Conservation (phyloP, 2,113 vertebrate genomes). For the Calyptommatus sinebrachiatus region DNA sequence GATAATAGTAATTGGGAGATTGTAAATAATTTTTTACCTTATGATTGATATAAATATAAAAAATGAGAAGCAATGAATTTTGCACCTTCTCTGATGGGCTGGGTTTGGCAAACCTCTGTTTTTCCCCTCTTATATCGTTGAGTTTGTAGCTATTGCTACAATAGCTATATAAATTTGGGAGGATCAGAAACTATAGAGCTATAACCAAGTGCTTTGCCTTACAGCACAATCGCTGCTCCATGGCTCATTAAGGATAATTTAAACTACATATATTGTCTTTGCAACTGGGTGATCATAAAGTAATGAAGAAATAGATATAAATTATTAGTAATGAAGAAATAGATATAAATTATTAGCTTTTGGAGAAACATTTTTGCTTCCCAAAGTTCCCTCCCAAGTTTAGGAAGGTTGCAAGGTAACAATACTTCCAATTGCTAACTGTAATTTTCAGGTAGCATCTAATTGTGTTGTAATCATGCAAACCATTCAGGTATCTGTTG, state of each 20-base stretch:
- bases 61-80: not conserved
- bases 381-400: not conserved
- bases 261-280: not conserved
- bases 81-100: not conserved
- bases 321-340: not conserved
- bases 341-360: not conserved
- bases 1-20: not conserved
- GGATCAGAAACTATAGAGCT: accelerated
- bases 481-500: not conserved
- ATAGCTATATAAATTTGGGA: accelerated
- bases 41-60: not conserved
- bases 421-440: not conserved
- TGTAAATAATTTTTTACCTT: not conserved
- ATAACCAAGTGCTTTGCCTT: not conserved
- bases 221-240: accelerated
- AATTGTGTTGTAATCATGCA: not conserved
- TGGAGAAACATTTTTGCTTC: not conserved
- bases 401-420: not conserved
- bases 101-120: not conserved
- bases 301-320: not conserved
- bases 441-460: not conserved
- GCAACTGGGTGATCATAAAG: not conserved
- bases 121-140: not conserved
- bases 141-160: not conserved
- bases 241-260: accelerated